A percentile compares a stretch with the other conserved stretches of the same genome.
Conservation (phyloP, 2,113 vertebrate species). For the Promerops cafer region DNA sequence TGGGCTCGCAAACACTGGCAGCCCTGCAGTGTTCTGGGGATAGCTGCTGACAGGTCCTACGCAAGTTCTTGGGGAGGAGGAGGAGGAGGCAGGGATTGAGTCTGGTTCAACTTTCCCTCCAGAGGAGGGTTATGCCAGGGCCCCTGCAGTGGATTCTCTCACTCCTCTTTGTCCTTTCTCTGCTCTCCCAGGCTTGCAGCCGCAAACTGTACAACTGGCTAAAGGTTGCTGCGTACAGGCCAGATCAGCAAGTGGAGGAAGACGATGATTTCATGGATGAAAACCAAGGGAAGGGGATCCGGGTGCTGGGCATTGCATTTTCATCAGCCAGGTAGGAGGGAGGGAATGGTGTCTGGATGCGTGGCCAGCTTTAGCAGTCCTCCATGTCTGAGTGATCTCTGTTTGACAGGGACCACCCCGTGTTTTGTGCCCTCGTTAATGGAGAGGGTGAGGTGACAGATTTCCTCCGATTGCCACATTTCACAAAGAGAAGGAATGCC, state of each 20-base stretch:
- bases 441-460: constrained; percentile 97
- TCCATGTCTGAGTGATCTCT: not conserved
- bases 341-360: not conserved
- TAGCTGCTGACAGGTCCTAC: not conserved
- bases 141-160: not conserved
- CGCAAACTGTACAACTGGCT: constrained; percentile 96
- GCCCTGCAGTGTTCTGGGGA: not conserved
- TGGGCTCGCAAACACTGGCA: not conserved
- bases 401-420: constrained; percentile 87
- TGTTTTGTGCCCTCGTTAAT: constrained; percentile 92
- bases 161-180: not conserved
- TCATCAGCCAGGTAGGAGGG: constrained; percentile 88
- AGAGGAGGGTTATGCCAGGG: not conserved
- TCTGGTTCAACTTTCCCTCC: not conserved
- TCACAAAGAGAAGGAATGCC: constrained; percentile 93
- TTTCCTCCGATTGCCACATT: constrained; percentile 92
- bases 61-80: not conserved
- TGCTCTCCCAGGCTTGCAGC: constrained; percentile 82
- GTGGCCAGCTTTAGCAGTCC: not conserved
- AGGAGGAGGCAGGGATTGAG: not conserved
- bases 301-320: constrained; percentile 91
- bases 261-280: constrained; percentile 98
- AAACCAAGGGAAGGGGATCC: constrained; percentile 91
- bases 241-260: constrained; percentile 95
- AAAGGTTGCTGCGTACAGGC: constrained; percentile 90